phyloP scores from a whole-genome alignment of 1,140 invertebrate genomes.

The Xylocopa sonorina region DNA sequence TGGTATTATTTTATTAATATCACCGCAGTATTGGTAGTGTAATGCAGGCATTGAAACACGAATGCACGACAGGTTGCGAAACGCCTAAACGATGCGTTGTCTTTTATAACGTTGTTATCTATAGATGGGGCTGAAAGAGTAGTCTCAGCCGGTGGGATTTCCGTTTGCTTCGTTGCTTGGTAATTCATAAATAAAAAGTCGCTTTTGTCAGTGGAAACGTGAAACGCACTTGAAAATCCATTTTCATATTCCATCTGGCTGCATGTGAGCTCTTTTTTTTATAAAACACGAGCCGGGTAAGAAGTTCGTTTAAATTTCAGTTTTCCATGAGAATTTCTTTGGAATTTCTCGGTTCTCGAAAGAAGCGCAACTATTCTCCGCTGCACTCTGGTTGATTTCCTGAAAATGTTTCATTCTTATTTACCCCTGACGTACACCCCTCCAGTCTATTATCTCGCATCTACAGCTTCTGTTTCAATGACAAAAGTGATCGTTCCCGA shows the following conservation, averaged over 20 bases:
- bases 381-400: not conserved
- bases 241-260: conserved; percentile 11
- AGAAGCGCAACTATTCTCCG: not conserved
- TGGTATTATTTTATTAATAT: conserved; percentile 17
- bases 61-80: not conserved
- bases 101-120: not conserved
- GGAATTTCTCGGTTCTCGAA: not conserved
- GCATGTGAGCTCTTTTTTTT: not conserved
- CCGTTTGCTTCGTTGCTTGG: not conserved
- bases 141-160: not conserved
- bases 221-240: conserved; percentile 2
- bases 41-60: not conserved
- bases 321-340: not conserved
- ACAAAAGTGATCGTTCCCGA: too few relatives aligned
- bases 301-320: conserved; percentile 9
- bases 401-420: not conserved
- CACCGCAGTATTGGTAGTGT: not conserved
- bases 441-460: not conserved
- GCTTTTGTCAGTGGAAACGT: conserved; percentile 10
- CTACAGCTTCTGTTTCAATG: too few relatives aligned
- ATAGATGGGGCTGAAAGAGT: not conserved
- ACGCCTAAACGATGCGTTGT: not conserved
- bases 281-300: not conserved
- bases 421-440: too few relatives aligned
- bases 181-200: conserved; percentile 10